Evolutionary conservation across 2,113 vertebrate species (phyloP).

Genomic region (Donacobius atricapilla): DNA sequence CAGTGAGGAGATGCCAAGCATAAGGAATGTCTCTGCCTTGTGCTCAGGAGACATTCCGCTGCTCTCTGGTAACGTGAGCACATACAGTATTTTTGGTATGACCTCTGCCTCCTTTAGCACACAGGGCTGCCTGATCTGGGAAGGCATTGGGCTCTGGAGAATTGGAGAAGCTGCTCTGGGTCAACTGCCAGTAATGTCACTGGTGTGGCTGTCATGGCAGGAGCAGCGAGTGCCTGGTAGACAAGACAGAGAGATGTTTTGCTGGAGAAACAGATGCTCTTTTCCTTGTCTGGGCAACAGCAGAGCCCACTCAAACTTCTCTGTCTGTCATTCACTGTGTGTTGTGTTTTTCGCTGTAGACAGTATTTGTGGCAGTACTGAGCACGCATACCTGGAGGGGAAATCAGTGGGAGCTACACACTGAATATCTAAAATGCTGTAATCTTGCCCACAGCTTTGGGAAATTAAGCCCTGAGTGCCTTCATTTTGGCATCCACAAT

Average conservation of each 20-base stretch:
- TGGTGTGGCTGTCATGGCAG: background rate
- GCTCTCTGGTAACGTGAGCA: background rate
- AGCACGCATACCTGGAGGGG: background rate
- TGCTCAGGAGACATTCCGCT: background rate
- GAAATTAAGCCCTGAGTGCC: background rate
- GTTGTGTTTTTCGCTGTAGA: background rate
- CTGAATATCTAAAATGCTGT: background rate
- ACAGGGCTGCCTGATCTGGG: background rate
- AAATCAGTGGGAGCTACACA: background rate
- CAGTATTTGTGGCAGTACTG: background rate
- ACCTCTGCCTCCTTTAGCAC: background rate
- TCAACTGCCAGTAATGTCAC: background rate
- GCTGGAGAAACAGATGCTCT: background rate
- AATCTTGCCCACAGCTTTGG: background rate
- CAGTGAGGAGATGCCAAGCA: background rate
- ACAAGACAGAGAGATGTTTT: background rate
- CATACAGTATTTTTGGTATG: background rate
- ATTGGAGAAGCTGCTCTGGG: background rate
- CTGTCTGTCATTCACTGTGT: background rate
- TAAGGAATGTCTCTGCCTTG: background rate
- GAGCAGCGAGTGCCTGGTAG: fast-evolving
- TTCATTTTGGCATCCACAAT: background rate
- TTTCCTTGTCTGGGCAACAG: background rate
- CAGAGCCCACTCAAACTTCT: background rate
- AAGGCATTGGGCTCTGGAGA: background rate